phyloP scores from a whole-genome alignment of 2,888 invertebrate genomes.

The Steinernema scapterisci region DNA sequence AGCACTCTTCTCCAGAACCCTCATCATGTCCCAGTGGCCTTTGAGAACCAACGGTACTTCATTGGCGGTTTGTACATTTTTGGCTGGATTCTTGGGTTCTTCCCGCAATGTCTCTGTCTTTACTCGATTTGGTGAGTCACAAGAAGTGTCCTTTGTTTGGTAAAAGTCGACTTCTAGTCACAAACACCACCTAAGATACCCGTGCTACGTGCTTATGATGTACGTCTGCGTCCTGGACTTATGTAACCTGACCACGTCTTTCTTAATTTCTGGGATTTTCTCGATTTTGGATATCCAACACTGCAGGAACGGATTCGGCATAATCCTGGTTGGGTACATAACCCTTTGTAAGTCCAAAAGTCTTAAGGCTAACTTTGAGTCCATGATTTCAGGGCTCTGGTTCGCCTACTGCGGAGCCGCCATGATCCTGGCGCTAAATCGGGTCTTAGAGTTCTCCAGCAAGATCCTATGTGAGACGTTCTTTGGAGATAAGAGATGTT shows the following conservation, averaged over 20 bases:
- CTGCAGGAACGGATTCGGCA: not conserved
- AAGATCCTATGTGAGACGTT: not conserved
- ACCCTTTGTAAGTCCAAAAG: not conserved
- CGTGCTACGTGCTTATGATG: not conserved
- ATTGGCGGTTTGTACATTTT: no score
- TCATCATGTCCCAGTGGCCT: no score
- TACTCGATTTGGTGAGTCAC: no score
- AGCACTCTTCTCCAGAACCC: no score
- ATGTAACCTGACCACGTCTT: constrained; percentile 4
- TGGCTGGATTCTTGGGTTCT: no score
- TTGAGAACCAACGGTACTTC: no score
- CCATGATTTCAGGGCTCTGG: not conserved
- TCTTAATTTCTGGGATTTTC: not conserved
- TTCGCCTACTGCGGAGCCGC: not conserved
- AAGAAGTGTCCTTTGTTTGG: no score
- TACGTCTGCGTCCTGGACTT: not conserved
- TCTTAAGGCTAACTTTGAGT: not conserved
- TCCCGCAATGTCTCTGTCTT: no score
- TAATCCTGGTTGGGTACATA: not conserved
- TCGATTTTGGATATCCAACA: not conserved
- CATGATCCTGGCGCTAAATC: not conserved
- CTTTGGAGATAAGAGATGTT: not conserved
- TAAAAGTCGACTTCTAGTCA: no score
- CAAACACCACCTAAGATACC: not conserved
- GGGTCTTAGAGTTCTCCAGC: not conserved